Evolutionary conservation across 2,888 invertebrate genomes (phyloP), one percentile per base, ranked within the genome.

Genomic region (Miltochrista miniata): DNA sequence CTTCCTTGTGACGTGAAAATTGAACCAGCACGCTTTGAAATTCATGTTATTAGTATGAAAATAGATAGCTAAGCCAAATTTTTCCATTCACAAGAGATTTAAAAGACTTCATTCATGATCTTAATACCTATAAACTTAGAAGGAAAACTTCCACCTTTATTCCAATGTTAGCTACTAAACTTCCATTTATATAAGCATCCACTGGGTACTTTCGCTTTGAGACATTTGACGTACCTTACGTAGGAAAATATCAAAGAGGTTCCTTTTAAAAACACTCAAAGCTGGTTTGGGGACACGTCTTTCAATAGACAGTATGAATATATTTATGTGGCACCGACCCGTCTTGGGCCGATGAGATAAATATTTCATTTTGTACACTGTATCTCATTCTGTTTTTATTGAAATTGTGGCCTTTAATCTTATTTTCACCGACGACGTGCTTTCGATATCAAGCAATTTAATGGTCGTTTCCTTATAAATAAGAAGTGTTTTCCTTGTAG

Each of bases 281-380:
- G 73, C 69, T 67, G 72, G 77, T 75, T 82, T 69, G 69, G 76
- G 67, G 76, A 73, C 76, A 70, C 70, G 76, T 78, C 80, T 83
- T 85, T 85, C 85, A 86, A 83, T 85, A 69, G 76, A 78, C 70
- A 74, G 74, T 78, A 81, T 82, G 83, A 85, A 86, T 86, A 78
- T 84, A 85, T 87, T 83, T 83, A 84, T 79, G 66, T 74, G 65
- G 54, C 59, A 67, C 61, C 51, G 70, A 73, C 72, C 74, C 74
- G 67, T 68, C 64, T 73, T 67, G 64, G 68, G 64, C 60, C 54
- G 54, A 60, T 60, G 58, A 76, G 75, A 85, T 86, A 87, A 85
- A 87, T 83, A 81, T 83, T 86, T 83, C 75, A 80, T 85, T 83
- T n/a, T 78, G 80, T 81, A 81, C 80, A 72, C 74, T 65, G 70